Evolutionary conservation across 92 coral and sea anemone genomes (phyloP).

Genomic region (Bergia sp.): DNA sequence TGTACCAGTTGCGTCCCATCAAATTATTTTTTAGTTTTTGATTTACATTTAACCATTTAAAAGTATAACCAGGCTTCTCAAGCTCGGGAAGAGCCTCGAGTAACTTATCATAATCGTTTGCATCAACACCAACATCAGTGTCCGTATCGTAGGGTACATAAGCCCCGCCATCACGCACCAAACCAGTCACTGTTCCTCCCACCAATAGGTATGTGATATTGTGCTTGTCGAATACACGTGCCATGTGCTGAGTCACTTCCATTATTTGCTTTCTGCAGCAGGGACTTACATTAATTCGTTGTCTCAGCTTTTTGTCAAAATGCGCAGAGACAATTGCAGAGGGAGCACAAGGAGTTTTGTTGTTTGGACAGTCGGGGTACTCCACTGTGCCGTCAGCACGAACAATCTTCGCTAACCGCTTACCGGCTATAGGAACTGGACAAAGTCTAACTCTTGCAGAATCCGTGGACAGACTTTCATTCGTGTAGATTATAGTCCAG

Average conservation of each 20-base stretch:
- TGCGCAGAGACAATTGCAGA: neutral
- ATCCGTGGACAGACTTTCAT: neutral
- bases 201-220: slow-evolving; percentile 26
- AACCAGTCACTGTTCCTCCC: slow-evolving; percentile 28
- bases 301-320: slow-evolving; percentile 14
- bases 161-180: slow-evolving; percentile 31
- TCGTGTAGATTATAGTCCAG: slow-evolving; percentile 38
- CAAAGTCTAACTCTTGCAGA: slow-evolving; percentile 12
- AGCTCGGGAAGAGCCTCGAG: slow-evolving; percentile 44
- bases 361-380: no score
- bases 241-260: slow-evolving; percentile 27
- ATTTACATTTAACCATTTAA: slow-evolving; percentile 27
- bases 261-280: slow-evolving; percentile 34
- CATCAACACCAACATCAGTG: slow-evolving; percentile 29
- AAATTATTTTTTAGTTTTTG: neutral
- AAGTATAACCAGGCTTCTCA: slow-evolving; percentile 41
- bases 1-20: slow-evolving; percentile 30
- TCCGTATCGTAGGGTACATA: slow-evolving; percentile 47
- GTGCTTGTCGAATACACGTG: slow-evolving; percentile 34
- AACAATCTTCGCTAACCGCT: slow-evolving; percentile 7
- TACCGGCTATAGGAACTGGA: slow-evolving; percentile 12
- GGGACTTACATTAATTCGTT: slow-evolving; percentile 30
- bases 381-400: no score
- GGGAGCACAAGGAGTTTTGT: slow-evolving; percentile 37
- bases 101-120: slow-evolving; percentile 15